Conservation (phyloP, 35 echinoderm and acorn worm genomes). For the Patiria miniata region DNA sequence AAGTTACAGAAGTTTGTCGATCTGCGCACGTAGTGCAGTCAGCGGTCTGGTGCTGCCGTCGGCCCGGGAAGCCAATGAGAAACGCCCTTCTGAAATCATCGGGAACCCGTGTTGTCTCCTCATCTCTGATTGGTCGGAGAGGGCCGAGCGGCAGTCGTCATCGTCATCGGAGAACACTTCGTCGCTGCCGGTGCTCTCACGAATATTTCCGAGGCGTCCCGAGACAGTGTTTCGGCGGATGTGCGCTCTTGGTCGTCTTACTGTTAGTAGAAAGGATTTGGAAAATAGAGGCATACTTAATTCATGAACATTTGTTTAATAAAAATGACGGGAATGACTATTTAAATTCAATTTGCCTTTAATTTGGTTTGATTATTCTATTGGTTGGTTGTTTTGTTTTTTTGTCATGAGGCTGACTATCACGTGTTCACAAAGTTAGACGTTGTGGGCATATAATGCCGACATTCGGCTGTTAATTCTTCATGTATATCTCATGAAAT, state of each 20-base stretch:
- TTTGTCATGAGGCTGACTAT: no score
- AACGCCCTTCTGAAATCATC: constrained; percentile 20
- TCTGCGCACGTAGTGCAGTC: background rate
- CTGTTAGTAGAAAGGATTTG: background rate
- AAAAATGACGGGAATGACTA: no score
- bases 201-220: background rate
- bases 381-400: no score
- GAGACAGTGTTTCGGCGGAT: background rate
- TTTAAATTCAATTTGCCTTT: no score
- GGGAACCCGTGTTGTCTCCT: constrained; percentile 20
- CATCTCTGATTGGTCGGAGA: constrained; percentile 19
- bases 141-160: background rate
- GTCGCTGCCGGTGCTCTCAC: background rate
- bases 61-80: constrained; percentile 20
- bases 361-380: no score
- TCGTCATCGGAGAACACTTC: constrained; percentile 6
- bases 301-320: no score
- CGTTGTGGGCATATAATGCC: no score
- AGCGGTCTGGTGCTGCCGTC: constrained; percentile 3
- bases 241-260: constrained; percentile 1
- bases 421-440: no score
- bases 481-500: no score
- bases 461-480: no score
- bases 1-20: constrained; percentile 19
- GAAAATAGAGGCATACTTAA: background rate